Base-by-base conservation (phyloP, 2,113 vertebrate genomes). In the Shinisaurus crocodilurus region DNA sequence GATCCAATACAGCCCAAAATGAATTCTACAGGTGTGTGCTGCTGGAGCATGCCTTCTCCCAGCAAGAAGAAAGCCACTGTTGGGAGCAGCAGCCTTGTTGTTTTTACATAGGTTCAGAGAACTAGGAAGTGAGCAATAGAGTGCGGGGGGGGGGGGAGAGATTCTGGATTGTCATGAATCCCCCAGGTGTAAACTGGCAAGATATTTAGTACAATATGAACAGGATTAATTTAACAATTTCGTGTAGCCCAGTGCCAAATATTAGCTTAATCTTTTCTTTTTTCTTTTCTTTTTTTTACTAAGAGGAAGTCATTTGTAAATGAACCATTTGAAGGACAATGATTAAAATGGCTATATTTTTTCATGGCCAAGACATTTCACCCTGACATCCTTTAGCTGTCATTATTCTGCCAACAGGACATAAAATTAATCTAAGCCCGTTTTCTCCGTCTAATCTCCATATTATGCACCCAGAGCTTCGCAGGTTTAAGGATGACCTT, bases 401-500 rank as follows among this genome's bases (percentile, higher is more conserved):
- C 94, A 92, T 90, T 29, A 96, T 86, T 90, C 90, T 85, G 91
- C 32, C 86, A 83, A 92, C 87, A 90, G 15, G 20, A 89, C 72
- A 60, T 23, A 4, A 85, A 88, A 95, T 95, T 92, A 90, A 93
- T 84, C 92, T 90, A 91, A 96, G 79, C 82, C 45, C 57, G 92
- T 85, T 86, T 94, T 67, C 93, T 88, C 81, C 63, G 80, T 93
- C 92, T 96, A 90, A 96, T 91, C 93, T 94, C 27, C 0, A 0
- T 63, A 91, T 92, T 88, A 91, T 83, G 43, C 90, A 87, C 65
- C 54, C 1, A 7, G 88, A 1, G n/a, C 90, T 92, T 96, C 94
- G 76, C 91, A 86, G 92, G 87, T 95, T 91, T 88, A 89, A 84
- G 40, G 77, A 54, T 94, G 94, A 95, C 95, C 90, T 96, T 95